A percentile compares a stretch with the other conserved stretches of the same genome.
phyloP scores from a whole-genome alignment of 30 jellyfish, hydroid and myxozoan genomes.

The Pseudorhiza aurosa region DNA sequence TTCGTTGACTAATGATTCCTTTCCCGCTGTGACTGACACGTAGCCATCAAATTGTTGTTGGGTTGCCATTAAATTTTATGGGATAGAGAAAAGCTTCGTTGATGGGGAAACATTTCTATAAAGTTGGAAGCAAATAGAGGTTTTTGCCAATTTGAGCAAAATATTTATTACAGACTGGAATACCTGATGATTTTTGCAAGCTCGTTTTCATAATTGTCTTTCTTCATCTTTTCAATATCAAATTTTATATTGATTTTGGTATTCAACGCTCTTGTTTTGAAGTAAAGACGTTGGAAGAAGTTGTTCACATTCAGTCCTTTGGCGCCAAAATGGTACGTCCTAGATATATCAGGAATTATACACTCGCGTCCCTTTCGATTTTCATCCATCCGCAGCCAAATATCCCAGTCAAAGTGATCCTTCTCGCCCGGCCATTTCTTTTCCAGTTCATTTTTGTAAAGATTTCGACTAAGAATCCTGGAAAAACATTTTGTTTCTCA shows the following conservation, averaged over 20 bases:
- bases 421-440: constrained; percentile 87
- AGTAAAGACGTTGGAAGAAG: constrained; percentile 77
- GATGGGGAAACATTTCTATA: too few relatives aligned
- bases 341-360: constrained; percentile 93
- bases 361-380: constrained; percentile 98
- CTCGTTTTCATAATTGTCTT: constrained; percentile 82
- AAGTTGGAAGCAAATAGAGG: too few relatives aligned
- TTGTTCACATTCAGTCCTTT: constrained; percentile 82
- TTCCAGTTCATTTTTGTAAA: constrained; percentile 79
- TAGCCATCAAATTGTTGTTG: too few relatives aligned
- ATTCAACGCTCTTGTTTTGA: constrained; percentile 83
- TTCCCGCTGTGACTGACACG: too few relatives aligned
- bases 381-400: constrained; percentile 92
- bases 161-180: too few relatives aligned
- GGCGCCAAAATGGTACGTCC: constrained; percentile 98
- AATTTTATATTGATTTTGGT: constrained; percentile 75
- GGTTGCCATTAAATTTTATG: too few relatives aligned
- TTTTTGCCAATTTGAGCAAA: too few relatives aligned
- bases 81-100: too few relatives aligned
- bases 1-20: too few relatives aligned
- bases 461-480: constrained; percentile 46
- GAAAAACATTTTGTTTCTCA: neutral
- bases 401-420: constrained; percentile 96
- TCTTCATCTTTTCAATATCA: constrained; percentile 64
- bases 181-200: constrained; percentile 73